These are phyloP conservation scores for Spheniscus mendiculus DNA, from an alignment of 2,113 vertebrate species.

Conservation along the genomic window DNA sequence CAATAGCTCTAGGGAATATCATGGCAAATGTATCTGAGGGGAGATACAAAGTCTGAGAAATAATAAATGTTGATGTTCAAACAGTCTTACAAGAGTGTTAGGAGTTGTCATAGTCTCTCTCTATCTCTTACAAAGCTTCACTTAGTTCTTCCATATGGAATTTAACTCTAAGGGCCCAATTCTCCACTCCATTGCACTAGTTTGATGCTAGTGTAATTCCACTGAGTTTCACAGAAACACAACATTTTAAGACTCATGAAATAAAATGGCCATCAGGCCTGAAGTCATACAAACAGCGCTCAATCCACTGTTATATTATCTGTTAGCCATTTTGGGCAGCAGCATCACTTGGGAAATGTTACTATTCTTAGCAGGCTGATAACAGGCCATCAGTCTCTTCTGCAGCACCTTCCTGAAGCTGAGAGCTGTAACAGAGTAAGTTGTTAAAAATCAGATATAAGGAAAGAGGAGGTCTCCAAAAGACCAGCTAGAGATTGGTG, in stretches of 20 bases:
- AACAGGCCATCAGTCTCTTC: not conserved
- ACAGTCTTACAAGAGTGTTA: not conserved
- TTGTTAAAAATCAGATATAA: not conserved
- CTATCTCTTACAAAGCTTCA: not conserved
- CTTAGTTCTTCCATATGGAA: not conserved
- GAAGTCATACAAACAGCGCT: not conserved
- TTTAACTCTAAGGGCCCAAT: not conserved
- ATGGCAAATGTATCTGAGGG: not conserved
- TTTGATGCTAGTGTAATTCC: not conserved
- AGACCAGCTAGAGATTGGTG: not conserved
- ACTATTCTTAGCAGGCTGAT: not conserved
- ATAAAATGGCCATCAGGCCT: not conserved
- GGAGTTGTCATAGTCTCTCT: not conserved
- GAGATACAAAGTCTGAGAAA: not conserved
- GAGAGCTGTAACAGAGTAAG: not conserved
- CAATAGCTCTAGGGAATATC: conserved; percentile 16
- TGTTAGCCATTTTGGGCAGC: not conserved
- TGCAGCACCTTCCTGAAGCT: not conserved
- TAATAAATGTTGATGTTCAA: not conserved
- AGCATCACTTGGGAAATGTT: not conserved
- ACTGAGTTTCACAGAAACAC: not conserved
- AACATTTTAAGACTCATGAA: not conserved
- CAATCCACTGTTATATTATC: not conserved
- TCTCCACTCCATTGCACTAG: not conserved
- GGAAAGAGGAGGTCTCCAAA: not conserved